phyloP scores from a whole-genome alignment of 2,888 invertebrate genomes.

The Melieria picta region DNA sequence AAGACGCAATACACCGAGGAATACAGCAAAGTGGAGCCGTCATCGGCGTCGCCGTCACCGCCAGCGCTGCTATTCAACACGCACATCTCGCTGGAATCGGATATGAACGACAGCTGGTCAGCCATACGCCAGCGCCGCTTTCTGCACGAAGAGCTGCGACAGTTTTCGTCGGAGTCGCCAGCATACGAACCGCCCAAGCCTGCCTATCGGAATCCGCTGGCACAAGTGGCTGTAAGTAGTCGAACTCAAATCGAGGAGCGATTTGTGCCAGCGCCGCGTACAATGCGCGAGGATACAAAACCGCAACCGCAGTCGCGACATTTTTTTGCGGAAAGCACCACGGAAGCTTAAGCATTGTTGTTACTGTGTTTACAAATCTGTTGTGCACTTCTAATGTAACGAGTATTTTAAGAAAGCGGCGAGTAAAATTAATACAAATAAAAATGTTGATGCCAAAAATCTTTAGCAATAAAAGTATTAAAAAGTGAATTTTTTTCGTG shows the following conservation, averaged over 20 bases:
- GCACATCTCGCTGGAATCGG: constrained; percentile 47
- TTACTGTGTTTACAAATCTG: neutral
- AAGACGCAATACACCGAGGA: constrained; percentile 34
- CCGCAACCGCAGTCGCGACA: constrained; percentile 16
- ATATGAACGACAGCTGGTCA: constrained; percentile 67
- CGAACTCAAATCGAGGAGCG: neutral
- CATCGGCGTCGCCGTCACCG: constrained; percentile 9
- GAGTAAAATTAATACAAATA: no score
- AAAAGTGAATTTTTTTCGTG: no score
- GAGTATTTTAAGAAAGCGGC: neutral
- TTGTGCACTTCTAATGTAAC: neutral
- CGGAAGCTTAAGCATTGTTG: constrained; percentile 20
- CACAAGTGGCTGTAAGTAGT: constrained; percentile 27
- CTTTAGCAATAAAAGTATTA: no score
- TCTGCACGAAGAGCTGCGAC: constrained; percentile 59
- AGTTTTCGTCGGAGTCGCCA: constrained; percentile 19
- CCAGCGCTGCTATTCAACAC: constrained; percentile 49
- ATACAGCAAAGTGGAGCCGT: constrained; percentile 5
- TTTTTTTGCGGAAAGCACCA: constrained; percentile 17
- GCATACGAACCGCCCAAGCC: constrained; percentile 30
- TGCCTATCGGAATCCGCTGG: constrained; percentile 48
- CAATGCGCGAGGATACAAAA: neutral
- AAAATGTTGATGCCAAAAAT: no score
- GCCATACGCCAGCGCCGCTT: constrained; percentile 69
- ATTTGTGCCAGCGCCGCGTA: neutral